These are phyloP conservation scores for Anseranas semipalmata DNA, from an alignment of 2,113 vertebrate genomes.

Conservation along the genomic window DNA sequence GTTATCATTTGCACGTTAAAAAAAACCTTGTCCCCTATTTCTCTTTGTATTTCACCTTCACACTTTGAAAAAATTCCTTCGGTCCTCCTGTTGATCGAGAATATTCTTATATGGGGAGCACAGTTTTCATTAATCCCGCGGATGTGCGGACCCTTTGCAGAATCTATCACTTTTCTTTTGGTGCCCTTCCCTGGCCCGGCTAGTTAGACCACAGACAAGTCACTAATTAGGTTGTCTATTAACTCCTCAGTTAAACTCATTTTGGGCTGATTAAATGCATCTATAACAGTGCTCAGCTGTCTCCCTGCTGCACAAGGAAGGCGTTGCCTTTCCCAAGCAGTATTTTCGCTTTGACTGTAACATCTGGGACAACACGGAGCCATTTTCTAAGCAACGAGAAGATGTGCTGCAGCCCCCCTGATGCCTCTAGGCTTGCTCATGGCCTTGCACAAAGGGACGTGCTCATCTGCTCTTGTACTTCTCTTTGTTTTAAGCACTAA, in stretches of 20 bases:
- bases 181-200: background rate
- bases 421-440: background rate
- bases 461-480: background rate
- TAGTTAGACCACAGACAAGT: background rate
- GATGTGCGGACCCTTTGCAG: background rate
- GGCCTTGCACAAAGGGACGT: background rate
- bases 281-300: background rate
- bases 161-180: too few species aligned
- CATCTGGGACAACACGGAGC: background rate
- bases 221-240: background rate
- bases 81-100: background rate
- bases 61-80: background rate
- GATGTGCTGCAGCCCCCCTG: background rate
- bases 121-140: background rate
- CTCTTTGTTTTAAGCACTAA: background rate
- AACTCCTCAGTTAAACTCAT: background rate
- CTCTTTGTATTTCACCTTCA: conserved; percentile 17
- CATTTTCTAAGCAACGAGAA: background rate
- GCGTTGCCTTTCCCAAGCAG: background rate
- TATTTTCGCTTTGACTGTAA: background rate
- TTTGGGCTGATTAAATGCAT: background rate
- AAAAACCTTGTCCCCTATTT: background rate
- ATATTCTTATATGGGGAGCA: background rate
- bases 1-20: background rate
- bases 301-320: background rate